Base-by-base conservation (phyloP, 1,140 invertebrate genomes). In the Panagrolaimus sp. region DNA sequence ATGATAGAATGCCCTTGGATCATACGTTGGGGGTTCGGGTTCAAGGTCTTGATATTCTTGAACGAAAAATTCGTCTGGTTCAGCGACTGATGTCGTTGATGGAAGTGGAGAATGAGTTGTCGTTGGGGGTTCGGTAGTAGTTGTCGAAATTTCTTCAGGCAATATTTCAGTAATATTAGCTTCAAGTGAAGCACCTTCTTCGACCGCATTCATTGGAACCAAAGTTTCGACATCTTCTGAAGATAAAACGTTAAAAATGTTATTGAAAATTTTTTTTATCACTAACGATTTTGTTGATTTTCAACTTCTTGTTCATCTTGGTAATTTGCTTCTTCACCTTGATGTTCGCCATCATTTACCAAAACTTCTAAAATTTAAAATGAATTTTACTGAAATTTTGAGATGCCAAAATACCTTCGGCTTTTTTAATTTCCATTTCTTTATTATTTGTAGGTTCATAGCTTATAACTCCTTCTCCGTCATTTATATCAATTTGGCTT, bases 1-100 rank as follows among this genome's bases (percentile, higher is more conserved):
- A 26, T 72, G 70, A 63, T 79, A 78, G 46, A 80, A 78, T 9
- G 26, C 47, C 9, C 48, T 52, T 38, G 73, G 74, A 58, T 78
- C 72, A 44, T 79, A 79, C 8, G 62, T 26, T 32, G 73, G 55
- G 1, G 64, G 63, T 68, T 70, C 63, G 28, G 21, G 21, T 58
- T 58, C 52, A 58, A 24, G 26, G 63, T 24, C 17, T 21, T 17
- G 17, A 64, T 64, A 17, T 28, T 67, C 65, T 9, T n/a, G 17
- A 64, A 14, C 26, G 17, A 8, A 17, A 38, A n/a, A 32, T 43
- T 67, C 63, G n/a, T n/a, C 68, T 4, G 24, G 26, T 43, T 17
- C 24, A 1, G 43, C 63, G n/a, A 14, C 43, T 14, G 62, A n/a
- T 9, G 65, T 67, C 43, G 62, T 69, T 38, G 32, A 38, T 4